Percentiles rank a stretch among this genome's conserved stretches.
phyloP scores from a whole-genome alignment of 2,113 vertebrate genomes.

The Planiliza haematocheilus region DNA sequence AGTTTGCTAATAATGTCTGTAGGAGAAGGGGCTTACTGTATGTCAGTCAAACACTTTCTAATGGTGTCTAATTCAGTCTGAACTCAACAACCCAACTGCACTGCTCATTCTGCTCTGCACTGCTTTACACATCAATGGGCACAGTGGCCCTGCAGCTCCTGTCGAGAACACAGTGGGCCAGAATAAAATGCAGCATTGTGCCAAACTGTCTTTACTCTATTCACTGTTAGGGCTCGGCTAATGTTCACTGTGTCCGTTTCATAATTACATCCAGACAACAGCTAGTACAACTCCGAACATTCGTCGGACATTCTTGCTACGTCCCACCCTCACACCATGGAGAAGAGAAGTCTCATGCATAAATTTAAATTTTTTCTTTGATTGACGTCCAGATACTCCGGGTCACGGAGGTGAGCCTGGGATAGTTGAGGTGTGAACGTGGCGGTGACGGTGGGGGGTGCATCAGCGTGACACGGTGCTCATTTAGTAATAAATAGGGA shows the following conservation, averaged over 20 bases:
- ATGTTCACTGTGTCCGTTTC: conserved; percentile 74
- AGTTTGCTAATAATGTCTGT: conserved; percentile 84
- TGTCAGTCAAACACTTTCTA: conserved; percentile 80
- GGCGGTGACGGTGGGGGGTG: conserved; percentile 70
- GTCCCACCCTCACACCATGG: conserved; percentile 40
- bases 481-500: conserved; percentile 83
- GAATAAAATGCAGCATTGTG: conserved; percentile 72
- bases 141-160: conserved; percentile 71
- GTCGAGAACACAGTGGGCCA: conserved; percentile 61
- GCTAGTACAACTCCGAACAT: conserved; percentile 68
- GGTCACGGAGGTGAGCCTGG: conserved; percentile 63
- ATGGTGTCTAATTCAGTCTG: conserved; percentile 80
- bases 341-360: conserved; percentile 12
- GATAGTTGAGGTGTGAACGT: conserved; percentile 19
- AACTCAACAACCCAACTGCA: conserved; percentile 73
- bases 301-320: conserved; percentile 57
- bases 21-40: conserved; percentile 71
- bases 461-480: conserved; percentile 81
- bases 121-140: conserved; percentile 78
- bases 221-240: conserved; percentile 68
- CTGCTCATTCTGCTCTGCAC: conserved; percentile 70
- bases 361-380: conserved; percentile 31
- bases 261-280: conserved; percentile 78
- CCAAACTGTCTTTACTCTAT: conserved; percentile 79
- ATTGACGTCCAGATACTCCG: conserved; percentile 79